A percentile compares a stretch with the other conserved stretches of the same genome.
Conservation (phyloP, 2,888 invertebrate species). For the Clitarchus hookeri region DNA sequence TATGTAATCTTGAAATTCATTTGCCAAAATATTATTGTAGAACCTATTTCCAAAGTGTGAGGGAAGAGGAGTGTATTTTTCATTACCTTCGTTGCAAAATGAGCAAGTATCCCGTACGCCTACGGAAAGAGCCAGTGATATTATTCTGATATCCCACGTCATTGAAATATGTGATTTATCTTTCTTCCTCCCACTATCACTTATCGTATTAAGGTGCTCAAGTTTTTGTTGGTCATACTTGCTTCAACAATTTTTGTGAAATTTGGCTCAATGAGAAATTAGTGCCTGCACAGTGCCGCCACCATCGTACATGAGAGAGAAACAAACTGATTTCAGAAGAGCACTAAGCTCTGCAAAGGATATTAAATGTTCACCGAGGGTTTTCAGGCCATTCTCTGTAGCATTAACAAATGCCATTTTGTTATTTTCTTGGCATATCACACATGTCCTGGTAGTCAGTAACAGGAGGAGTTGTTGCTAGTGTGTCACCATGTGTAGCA, state of each 20-base stretch:
- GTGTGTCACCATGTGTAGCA: too few species aligned
- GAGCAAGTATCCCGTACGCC: background rate
- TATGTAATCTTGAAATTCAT: background rate
- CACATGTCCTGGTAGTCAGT: too few species aligned
- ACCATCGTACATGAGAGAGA: background rate
- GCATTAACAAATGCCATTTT: background rate
- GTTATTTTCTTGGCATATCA: background rate
- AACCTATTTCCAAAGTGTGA: background rate
- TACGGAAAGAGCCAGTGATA: background rate
- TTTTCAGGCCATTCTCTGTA: background rate
- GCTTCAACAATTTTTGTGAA: background rate
- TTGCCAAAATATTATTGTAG: conserved; percentile 1
- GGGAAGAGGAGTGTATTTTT: background rate
- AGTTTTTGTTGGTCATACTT: conserved; percentile 11
- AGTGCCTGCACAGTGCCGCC: background rate
- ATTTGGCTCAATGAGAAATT: background rate
- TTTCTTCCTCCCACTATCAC: background rate
- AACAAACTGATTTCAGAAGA: background rate
- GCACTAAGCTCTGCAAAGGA: background rate
- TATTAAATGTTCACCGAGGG: background rate
- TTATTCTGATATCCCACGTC: background rate
- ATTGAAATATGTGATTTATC: background rate
- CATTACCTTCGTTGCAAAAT: background rate
- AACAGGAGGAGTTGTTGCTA: too few species aligned
- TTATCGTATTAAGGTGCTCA: background rate